Percentiles rank a stretch among this genome's conserved stretches.
phyloP scores from a whole-genome alignment of 2,797 vertebrate genomes.

The Molossus alvarezi region DNA sequence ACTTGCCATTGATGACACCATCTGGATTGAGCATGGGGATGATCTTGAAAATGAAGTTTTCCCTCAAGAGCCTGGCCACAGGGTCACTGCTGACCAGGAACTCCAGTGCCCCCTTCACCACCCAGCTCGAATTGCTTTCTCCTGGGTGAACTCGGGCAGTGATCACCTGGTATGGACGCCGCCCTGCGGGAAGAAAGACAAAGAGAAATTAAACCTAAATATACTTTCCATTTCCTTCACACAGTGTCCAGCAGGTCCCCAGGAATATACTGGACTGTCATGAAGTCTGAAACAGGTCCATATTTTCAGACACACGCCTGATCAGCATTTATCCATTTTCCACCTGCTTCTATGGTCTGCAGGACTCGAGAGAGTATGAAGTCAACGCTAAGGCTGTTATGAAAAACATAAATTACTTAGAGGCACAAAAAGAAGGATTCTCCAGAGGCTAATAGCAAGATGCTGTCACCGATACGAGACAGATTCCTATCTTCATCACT shows the following conservation, averaged over 20 bases:
- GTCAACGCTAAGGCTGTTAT: not conserved
- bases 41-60: constrained; percentile 96
- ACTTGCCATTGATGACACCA: constrained; percentile 97
- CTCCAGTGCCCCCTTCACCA: constrained; percentile 97
- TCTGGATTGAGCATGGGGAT: constrained; percentile 98
- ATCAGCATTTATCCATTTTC: not conserved
- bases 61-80: constrained; percentile 93
- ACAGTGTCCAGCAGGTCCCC: not conserved
- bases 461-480: not conserved
- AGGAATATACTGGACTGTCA: not conserved
- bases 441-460: not conserved
- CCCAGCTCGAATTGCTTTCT: constrained; percentile 97
- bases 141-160: constrained; percentile 96
- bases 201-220: not conserved
- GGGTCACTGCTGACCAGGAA: constrained; percentile 94
- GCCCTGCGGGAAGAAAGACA: constrained; percentile 88
- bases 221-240: not conserved
- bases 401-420: not conserved
- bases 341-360: not conserved
- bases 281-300: not conserved
- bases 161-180: constrained; percentile 93
- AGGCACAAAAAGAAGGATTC: not conserved
- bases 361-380: not conserved
- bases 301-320: not conserved
- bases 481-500: not conserved